Evolutionary conservation across 2,888 invertebrate genomes (phyloP).

Genomic region (Strigamia maritima): DNA sequence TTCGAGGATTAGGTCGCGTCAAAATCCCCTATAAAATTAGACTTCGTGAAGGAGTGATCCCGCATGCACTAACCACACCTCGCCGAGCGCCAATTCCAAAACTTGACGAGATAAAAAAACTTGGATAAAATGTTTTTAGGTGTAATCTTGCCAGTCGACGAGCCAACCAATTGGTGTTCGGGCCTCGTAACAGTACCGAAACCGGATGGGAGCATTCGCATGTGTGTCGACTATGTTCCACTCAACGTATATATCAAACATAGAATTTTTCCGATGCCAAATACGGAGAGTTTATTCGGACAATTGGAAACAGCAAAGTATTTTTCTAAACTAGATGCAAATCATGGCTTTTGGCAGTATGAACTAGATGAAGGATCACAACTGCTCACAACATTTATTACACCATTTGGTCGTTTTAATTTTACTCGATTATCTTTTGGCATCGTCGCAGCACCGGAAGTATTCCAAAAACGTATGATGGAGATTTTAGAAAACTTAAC

Average conservation of each 20-base stretch:
- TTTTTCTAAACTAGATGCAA: slow-evolving; percentile 34
- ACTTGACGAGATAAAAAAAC: slow-evolving; percentile 48
- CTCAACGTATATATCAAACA: background rate
- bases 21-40: slow-evolving; percentile 44
- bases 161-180: no score
- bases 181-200: no score
- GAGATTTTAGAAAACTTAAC: background rate
- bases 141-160: slow-evolving; percentile 47
- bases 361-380: slow-evolving; percentile 31
- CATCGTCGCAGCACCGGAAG: background rate
- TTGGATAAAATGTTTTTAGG: slow-evolving; percentile 46
- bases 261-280: slow-evolving; percentile 42
- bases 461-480: slow-evolving; percentile 24
- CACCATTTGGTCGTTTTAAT: slow-evolving; percentile 1
- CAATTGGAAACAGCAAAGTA: slow-evolving; percentile 1
- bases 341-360: slow-evolving; percentile 38
- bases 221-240: background rate
- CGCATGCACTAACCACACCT: slow-evolving; percentile 47
- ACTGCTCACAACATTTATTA: slow-evolving; percentile 29
- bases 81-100: slow-evolving; percentile 48
- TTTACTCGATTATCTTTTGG: background rate
- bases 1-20: background rate
- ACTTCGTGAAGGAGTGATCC: slow-evolving; percentile 45
- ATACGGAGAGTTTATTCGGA: slow-evolving; percentile 33
- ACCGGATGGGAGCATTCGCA: no score